Conservation (phyloP, 2,888 invertebrate genomes). For the Ornithoptera alexandrae region DNA sequence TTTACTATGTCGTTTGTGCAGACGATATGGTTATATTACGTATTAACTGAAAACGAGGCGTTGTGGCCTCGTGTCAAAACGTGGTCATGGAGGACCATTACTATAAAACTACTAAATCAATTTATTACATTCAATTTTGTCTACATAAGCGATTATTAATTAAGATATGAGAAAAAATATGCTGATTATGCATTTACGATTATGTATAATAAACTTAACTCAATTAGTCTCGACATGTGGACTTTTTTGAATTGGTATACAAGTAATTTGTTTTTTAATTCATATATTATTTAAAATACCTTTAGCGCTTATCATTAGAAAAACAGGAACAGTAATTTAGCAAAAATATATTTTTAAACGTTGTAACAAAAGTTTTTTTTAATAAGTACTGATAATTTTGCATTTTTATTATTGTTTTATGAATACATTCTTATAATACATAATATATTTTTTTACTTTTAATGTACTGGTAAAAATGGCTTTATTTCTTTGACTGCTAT, state of each 20-base stretch:
- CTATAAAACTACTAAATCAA: slow-evolving; percentile 7
- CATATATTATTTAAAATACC: neutral
- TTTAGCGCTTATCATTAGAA: neutral
- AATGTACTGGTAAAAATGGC: too few relatives aligned
- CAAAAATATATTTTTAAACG: too few relatives aligned
- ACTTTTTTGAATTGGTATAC: neutral
- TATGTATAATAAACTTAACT: neutral
- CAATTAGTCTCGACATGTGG: neutral
- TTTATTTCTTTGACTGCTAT: too few relatives aligned
- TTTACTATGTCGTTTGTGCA: slow-evolving; percentile 34
- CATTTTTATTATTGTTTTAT: too few relatives aligned
- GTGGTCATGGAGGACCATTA: slow-evolving; percentile 71
- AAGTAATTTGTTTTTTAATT: neutral
- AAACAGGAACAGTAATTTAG: too few relatives aligned
- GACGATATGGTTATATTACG: slow-evolving; percentile 32
- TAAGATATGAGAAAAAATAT: neutral
- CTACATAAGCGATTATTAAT: slow-evolving; percentile 2
- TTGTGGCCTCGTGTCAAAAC: slow-evolving; percentile 77
- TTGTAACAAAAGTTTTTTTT: too few relatives aligned
- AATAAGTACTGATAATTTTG: too few relatives aligned
- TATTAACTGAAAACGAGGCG: slow-evolving; percentile 44
- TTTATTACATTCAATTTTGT: slow-evolving; percentile 1
- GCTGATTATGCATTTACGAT: slow-evolving; percentile 14
- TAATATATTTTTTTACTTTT: too few relatives aligned
- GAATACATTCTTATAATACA: too few relatives aligned